Evolutionary conservation across 2,888 invertebrate genomes (phyloP), one percentile per base, ranked within the genome.

Genomic region (Gastracanthus pulcherrimus): DNA sequence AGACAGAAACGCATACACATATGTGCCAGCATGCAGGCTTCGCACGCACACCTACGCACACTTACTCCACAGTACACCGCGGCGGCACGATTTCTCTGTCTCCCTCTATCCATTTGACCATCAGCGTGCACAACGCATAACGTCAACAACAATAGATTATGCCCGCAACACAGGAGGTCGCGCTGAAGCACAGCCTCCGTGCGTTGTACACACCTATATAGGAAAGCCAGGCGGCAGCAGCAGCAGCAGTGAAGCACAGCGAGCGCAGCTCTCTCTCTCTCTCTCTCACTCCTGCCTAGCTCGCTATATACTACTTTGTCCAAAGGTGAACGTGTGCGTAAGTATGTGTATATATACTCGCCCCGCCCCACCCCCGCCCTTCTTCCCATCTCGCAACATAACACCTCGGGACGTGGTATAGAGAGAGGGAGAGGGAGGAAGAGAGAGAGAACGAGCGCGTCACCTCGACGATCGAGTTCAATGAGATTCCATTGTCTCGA

Each of bases 401-500:
- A 74, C 76, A 76, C 69, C 66, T 60, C 51, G 55, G 7, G n/a
- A n/a, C n/a, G n/a, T n/a, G n/a, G n/a, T n/a, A n/a, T n/a, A n/a
- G n/a, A n/a, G n/a, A 31, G 62, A 55, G 69, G 31, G 55, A 41
- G 29, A 69, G 69, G 60, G 82, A 81, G 70, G 19, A 72, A 71
- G 58, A 60, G 60, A 67, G 78, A 23, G 67, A 45, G 76, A 58
- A 67, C 38, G 58, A 45, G 26, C 70, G 69, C 80, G 86, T 85
- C 89, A 88, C 87, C 87, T 90, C 87, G 90, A 89, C 91, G 90
- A 91, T 91, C 91, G 89, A 91, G 88, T 91, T 90, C 91, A 91
- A 91, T 91, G 91, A 91, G 91, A 91, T 91, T 91, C 91, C 90
- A 92, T 92, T 92, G 91, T 92, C 91, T 89, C 89, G 89, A 90